Percentiles rank a stretch among this genome's conserved stretches.
phyloP scores from a whole-genome alignment of 2,113 vertebrate species.

The Ciconia boyciana region DNA sequence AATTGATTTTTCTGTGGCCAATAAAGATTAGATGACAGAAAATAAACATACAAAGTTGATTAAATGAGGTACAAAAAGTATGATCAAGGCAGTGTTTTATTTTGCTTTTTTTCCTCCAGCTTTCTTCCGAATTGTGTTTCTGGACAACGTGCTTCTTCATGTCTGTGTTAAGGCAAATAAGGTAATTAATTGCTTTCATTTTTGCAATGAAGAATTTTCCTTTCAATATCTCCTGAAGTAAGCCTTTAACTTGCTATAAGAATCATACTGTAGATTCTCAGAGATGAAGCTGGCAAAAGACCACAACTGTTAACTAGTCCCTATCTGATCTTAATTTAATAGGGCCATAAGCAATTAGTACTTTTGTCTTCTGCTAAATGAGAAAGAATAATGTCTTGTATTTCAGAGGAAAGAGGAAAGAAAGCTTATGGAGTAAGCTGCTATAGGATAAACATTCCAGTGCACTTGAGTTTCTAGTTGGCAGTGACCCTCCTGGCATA shows the following conservation, averaged over 20 bases:
- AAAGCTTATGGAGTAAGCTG: not conserved
- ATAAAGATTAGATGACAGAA: not conserved
- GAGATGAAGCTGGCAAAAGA: not conserved
- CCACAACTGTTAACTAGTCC: not conserved
- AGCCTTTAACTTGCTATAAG: not conserved
- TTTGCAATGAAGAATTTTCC: not conserved
- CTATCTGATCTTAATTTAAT: not conserved
- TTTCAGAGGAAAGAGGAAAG: not conserved
- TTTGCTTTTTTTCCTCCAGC: not conserved
- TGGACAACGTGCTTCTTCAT: not conserved
- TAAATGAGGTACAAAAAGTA: not conserved
- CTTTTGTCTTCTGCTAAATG: not conserved
- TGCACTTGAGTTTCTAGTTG: not conserved
- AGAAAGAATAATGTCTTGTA: not conserved
- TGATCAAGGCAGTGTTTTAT: not conserved
- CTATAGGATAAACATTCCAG: not conserved
- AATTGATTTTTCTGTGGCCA: not conserved
- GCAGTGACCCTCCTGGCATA: not conserved
- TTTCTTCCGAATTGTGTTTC: not conserved
- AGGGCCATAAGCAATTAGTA: not conserved
- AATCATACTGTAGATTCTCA: not conserved
- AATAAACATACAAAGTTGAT: not conserved
- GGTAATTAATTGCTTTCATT: not conserved
- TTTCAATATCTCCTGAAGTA: not conserved
- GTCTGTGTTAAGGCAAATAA: not conserved